Base-by-base conservation (phyloP, 2,113 vertebrate genomes). In the Hypocryptadius cinnamomeus region DNA sequence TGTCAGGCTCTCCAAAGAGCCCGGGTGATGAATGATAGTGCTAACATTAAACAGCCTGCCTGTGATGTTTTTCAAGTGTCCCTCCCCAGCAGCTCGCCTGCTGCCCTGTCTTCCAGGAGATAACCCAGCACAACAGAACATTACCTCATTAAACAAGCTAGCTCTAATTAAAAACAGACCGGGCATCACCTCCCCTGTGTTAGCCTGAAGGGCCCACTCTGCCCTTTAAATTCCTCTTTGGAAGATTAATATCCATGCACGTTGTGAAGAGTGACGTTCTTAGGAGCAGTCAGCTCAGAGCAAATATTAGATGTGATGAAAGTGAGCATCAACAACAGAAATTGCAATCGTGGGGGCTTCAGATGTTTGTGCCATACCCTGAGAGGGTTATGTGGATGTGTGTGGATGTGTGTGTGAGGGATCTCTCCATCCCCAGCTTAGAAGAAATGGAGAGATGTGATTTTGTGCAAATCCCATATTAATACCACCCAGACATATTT, bases 141-240 rank as follows among this genome's bases (percentile, higher is more conserved):
- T 97, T 96, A 96, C 96, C 95, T 97, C 96, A 96, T 97, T 96
- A 96, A 96, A 85, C 95, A 96, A 96, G 91, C 91, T 79, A 85
- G 85, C 59, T 93, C 51, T 97, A 97, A 97, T 97, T 97, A 95
- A 94, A 96, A 94, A 27, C 96, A 97, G 96, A 21, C 89, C 54
- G 82, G 70, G 81, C 94, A 96, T 82, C 84, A 61, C 83, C 92
- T 92, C 85, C 87, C 50, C 83, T 82, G 18, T 22, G 7, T 51
- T 77, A 45, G 60, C 45, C 71, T 65, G 83, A 83, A 93, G 86
- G 86, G 91, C 80, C 88, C 82, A 79, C 66, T 69, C 91, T 85
- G 89, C 53, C 85, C 80, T 87, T 87, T 72, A 53, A 92, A 83
- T 92, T 89, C 82, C 78, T 73, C 31, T 69, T 80, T 65, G 68